Conservation (phyloP, 2,888 invertebrate genomes). For the Rotaria sp. region DNA sequence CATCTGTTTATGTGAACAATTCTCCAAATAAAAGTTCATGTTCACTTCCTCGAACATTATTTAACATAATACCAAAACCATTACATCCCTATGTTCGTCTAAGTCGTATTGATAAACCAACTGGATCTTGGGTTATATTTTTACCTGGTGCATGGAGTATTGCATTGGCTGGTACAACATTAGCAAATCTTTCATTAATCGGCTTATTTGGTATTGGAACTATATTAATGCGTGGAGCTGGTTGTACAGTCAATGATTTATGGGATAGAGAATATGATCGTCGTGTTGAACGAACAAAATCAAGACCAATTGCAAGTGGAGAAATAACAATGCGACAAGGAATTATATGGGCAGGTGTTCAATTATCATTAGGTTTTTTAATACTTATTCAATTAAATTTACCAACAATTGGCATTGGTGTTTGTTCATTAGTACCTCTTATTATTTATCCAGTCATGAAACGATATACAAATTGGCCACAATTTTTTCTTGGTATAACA, state of each 20-base stretch:
- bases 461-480: conserved; percentile 89
- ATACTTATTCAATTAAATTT: conserved; percentile 78
- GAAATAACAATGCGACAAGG: conserved; percentile 69
- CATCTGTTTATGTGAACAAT: not conserved
- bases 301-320: conserved; percentile 77
- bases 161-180: conserved; percentile 30
- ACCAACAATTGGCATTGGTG: conserved; percentile 58
- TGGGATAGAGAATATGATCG: conserved; percentile 75
- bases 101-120: conserved; percentile 34
- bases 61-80: not conserved
- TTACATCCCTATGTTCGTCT: conserved; percentile 32
- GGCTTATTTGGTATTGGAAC: conserved; percentile 80
- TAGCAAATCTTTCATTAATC: conserved; percentile 65
- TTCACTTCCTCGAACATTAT: not conserved
- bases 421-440: conserved; percentile 65
- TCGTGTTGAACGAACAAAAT: conserved; percentile 75
- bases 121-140: conserved; percentile 32
- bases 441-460: conserved; percentile 86
- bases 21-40: not conserved
- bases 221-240: conserved; percentile 84
- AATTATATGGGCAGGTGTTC: conserved; percentile 70
- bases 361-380: conserved; percentile 69
- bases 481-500: conserved; percentile 72
- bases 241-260: conserved; percentile 82
- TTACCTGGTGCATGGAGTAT: conserved; percentile 40